Evolutionary conservation across 2,797 vertebrate genomes (phyloP), one percentile per base, ranked within the genome.

Genomic region (Dromococcyx pavoninus): DNA sequence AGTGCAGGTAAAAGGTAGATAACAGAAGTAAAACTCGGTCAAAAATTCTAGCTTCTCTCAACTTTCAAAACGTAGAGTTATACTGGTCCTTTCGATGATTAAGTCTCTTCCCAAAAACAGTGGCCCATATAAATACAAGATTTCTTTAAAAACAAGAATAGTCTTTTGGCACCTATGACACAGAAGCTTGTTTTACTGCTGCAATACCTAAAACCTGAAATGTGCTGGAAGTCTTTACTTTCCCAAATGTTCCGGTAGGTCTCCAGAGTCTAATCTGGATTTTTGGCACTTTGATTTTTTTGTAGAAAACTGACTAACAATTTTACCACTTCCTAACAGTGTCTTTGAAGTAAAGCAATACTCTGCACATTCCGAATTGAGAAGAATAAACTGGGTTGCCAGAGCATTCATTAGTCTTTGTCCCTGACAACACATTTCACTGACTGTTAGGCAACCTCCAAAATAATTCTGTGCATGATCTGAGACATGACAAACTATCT

Each of bases 391-490:
- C n/a, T 76, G 37, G 37, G 6, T 84, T 91, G 70, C 91, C 86
- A 94, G 19, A 84, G 80, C 37, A 91, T 95, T 93, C 88, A 94
- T 94, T 95, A 95, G 27, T 48, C 69, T 88, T 94, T 88, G 50
- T 88, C 33, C 37, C 70, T 94, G 76, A 78, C 73, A 88, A 81
- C 58, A 43, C 37, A 69, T 84, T 35, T 89, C 60, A 78, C 69
- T 91, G 79, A 58, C 69, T 86, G 57, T 83, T 93, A 89, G 65
- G 27, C 41, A 95, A 88, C 57, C 66, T 94, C 70, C 50, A 86
- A 83, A 95, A 78, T 84, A 86, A 91, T 88, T 91, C 86, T 94
- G 70, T 93, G 86, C 83, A 62, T 88, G 62, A 83, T 91, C 61
- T 90, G 83, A 93, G 86, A 78, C 66, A 72, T 94, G 80, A 93